Base-by-base conservation (phyloP, 2,888 invertebrate species). In the Cryptus viduatorius region DNA sequence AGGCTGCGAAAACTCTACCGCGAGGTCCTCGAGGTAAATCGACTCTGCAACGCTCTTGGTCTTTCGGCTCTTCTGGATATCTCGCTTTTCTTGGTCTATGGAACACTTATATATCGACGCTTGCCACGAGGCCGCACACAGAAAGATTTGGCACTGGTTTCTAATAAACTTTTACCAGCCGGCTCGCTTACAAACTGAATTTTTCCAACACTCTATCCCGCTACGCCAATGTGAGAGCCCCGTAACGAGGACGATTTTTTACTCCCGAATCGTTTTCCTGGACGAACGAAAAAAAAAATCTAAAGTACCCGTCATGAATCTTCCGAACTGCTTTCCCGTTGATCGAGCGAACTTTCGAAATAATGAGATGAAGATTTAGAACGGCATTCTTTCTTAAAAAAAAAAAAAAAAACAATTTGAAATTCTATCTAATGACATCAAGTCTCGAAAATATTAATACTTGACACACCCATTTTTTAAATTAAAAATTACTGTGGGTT, bases 141-240 rank as follows among this genome's bases (percentile, higher is more conserved):
- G 12, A 69, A 37, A 78, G 80, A 81, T 81, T 84, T 78, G 77
- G 77, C 80, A 78, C 72, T 64, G 73, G 69, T 48, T 69, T 73
- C 48, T 72, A 77, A 81, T 84, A 84, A 78, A 84, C 80, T 78
- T 81, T 78, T 81, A 53, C 46, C 76, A 59, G 42, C 56, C 14
- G 12, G 42, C 68, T 19, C 14, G 24, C 65, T 64, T 65, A 46
- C n/a, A 64, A 76, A 71, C 50, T 46, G 48, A 73, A 82, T 75
- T 53, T 69, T 53, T 48, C 46, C 72, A 50, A 24, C 16, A 16
- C 5, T 44, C n/a, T 29, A 19, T 19, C 37, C 19, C 46, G 19
- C 31, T 8, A 16, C 44, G 8, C 12, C 19, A 42, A 37, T 37
- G 19, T 16, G 12, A n/a, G 48, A 61, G 29, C 69, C 29, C 16